Evolutionary conservation across 2,888 invertebrate genomes (phyloP).

Genomic region (Piscicola geometra): DNA sequence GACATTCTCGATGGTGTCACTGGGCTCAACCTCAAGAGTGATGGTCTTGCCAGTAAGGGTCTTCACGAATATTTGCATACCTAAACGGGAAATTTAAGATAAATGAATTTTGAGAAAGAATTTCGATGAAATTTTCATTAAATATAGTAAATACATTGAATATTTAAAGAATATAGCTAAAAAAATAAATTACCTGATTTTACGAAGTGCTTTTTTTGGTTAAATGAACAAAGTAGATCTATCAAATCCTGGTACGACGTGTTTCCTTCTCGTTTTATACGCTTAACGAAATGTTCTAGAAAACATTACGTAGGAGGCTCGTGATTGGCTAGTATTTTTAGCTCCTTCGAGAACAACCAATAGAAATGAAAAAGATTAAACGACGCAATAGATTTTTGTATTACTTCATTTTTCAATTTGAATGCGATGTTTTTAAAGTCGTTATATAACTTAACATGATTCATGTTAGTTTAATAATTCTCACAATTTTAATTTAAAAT

Average conservation of each 20-base stretch:
- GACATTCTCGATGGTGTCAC: constrained; percentile 90
- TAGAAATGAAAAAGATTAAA: background rate
- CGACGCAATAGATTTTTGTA: background rate
- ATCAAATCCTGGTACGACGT: no score
- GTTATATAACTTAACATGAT: no score
- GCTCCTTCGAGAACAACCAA: background rate
- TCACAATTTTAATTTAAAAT: no score
- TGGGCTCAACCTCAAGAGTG: constrained; percentile 64
- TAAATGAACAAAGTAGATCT: no score
- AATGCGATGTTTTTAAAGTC: no score
- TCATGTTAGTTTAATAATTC: no score
- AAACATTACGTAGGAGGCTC: background rate
- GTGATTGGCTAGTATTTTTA: background rate
- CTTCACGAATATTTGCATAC: constrained; percentile 45
- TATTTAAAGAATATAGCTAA: no score
- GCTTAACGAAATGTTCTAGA: background rate
- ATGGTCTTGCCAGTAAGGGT: constrained; percentile 45
- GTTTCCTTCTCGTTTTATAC: background rate
- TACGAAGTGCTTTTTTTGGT: no score
- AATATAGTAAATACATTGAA: no score
- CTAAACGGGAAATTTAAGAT: constrained; percentile 4
- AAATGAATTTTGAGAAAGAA: background rate
- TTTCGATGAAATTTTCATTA: background rate
- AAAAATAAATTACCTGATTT: no score
- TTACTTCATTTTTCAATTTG: no score